Percentiles rank a stretch among this genome's conserved stretches.
These are phyloP conservation scores for Muscidifurax raptorellus DNA, from an alignment of 1,140 invertebrate species.

Conservation along the genomic window DNA sequence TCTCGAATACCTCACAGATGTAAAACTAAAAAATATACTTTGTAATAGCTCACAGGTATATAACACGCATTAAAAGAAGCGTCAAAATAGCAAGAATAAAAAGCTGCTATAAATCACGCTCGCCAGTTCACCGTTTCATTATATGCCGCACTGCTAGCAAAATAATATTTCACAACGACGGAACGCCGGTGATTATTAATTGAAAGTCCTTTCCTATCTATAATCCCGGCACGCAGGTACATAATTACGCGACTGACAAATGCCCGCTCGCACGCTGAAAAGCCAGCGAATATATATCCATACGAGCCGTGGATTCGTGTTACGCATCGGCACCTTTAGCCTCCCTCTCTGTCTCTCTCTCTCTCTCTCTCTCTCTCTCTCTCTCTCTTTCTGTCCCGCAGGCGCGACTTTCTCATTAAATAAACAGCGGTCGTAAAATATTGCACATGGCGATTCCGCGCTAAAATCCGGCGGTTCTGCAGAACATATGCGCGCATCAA, in stretches of 20 bases:
- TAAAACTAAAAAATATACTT: neutral
- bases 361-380: slow-evolving; percentile 16
- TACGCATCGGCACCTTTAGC: slow-evolving; percentile 23
- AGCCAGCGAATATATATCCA: neutral
- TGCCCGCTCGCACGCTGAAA: neutral
- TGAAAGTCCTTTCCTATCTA: slow-evolving; percentile 22
- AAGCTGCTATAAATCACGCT: neutral
- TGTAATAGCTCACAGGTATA: neutral
- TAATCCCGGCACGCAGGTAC: neutral
- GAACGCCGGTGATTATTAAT: slow-evolving; percentile 26
- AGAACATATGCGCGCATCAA: slow-evolving; percentile 30
- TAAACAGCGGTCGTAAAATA: slow-evolving; percentile 38
- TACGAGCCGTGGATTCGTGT: neutral
- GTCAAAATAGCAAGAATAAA: neutral
- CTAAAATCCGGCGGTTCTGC: slow-evolving; percentile 23
- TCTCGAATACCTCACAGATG: neutral
- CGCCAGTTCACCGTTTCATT: neutral
- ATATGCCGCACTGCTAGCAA: neutral
- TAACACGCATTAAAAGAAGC: neutral
- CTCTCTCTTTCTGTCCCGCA: neutral
- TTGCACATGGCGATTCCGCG: neutral
- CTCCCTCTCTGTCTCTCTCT: neutral
- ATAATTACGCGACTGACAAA: slow-evolving; percentile 16
- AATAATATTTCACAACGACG: slow-evolving; percentile 1
- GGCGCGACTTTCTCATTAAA: slow-evolving; percentile 45